Percentiles rank a stretch among this genome's conserved stretches.
Evolutionary conservation across 2,113 vertebrate species (phyloP).

Genomic region (Triplophysa tibetana): DNA sequence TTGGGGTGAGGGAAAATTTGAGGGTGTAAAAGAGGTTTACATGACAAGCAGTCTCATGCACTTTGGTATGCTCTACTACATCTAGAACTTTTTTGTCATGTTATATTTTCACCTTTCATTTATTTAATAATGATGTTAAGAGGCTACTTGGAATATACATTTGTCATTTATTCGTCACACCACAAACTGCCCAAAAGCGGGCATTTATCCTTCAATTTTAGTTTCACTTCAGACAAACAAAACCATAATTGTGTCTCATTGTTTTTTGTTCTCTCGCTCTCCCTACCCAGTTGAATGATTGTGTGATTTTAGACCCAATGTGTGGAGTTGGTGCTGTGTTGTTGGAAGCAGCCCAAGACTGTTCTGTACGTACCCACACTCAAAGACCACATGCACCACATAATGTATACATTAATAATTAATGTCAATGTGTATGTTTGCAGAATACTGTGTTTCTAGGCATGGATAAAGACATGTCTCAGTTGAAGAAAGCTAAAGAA

Average conservation of each 20-base stretch:
- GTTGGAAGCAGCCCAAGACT: constrained; percentile 87
- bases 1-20: background rate
- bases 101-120: too few relatives aligned
- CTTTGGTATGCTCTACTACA: too few relatives aligned
- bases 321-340: constrained; percentile 90
- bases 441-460: constrained; percentile 82
- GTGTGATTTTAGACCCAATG: constrained; percentile 88
- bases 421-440: constrained; percentile 13
- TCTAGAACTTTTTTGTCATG: too few relatives aligned
- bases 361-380: constrained; percentile 70
- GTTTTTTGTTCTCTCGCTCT: background rate
- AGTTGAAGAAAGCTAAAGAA: constrained; percentile 78
- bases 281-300: constrained; percentile 70
- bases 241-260: too few relatives aligned
- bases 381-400: constrained; percentile 12
- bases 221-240: background rate
- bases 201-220: too few relatives aligned
- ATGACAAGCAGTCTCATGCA: background rate
- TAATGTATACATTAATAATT: background rate
- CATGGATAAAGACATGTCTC: constrained; percentile 79
- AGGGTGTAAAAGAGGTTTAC: background rate
- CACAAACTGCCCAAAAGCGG: background rate
- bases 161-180: too few relatives aligned
- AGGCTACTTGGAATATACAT: too few relatives aligned
- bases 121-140: too few relatives aligned